phyloP scores from a whole-genome alignment of 1,140 invertebrate genomes.

The Araneus ventricosus region DNA sequence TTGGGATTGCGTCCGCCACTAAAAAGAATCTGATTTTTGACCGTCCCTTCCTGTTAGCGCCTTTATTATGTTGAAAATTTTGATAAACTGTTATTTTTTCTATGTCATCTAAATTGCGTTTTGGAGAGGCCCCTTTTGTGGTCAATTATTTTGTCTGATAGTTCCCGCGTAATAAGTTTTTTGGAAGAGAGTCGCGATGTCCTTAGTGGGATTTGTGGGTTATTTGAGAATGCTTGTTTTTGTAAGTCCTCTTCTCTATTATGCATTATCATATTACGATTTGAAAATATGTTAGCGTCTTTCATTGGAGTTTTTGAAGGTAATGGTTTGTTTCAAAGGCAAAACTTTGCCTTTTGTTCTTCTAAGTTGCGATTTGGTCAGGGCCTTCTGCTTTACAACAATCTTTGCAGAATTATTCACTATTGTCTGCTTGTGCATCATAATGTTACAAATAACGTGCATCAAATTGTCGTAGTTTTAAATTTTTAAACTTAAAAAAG shows the following conservation, averaged over 20 bases:
- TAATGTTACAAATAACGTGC: no score
- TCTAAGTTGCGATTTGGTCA: no score
- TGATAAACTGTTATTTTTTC: slow-evolving; percentile 42
- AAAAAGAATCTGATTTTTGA: slow-evolving; percentile 49
- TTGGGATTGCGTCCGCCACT: background rate
- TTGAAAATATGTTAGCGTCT: background rate
- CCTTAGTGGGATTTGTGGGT: background rate
- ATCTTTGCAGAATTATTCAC: no score
- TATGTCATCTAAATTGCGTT: background rate
- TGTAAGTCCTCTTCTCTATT: background rate
- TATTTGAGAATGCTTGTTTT: background rate
- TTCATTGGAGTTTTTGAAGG: background rate
- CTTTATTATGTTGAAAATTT: slow-evolving; percentile 46
- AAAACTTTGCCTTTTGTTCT: no score
- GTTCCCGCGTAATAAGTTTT: slow-evolving; percentile 21
- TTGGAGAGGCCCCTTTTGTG: slow-evolving; percentile 10
- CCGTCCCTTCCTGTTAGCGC: background rate
- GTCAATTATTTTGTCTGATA: slow-evolving; percentile 42
- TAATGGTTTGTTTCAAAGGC: no score
- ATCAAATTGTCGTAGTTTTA: no score
- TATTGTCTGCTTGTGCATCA: no score
- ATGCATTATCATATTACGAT: background rate
- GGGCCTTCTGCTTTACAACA: no score
- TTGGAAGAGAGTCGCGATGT: background rate
- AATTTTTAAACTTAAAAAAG: no score